phyloP scores from a whole-genome alignment of 2,113 vertebrate species.

The Capra hircus region DNA sequence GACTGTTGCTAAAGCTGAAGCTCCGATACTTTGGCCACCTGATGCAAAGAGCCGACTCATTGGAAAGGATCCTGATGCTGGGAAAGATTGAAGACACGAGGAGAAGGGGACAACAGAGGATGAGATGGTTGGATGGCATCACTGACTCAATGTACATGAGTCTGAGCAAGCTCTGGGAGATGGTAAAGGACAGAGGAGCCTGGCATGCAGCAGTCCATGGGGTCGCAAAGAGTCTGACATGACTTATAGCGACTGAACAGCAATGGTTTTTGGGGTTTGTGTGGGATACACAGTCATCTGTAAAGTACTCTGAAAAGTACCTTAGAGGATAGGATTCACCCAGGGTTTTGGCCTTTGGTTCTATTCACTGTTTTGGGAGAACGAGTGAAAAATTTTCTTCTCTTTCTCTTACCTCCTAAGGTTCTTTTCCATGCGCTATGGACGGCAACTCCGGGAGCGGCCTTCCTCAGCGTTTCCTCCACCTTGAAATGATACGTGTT shows the following conservation, averaged over 20 bases:
- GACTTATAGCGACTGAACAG: not conserved
- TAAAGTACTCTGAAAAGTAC: not conserved
- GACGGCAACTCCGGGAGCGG: not conserved
- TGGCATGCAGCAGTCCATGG: not conserved
- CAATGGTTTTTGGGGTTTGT: not conserved
- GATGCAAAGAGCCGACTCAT: not conserved
- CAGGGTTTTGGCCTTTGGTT: not conserved
- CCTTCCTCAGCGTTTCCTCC: not conserved
- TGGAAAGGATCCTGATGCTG: not conserved
- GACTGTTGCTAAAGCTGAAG: not conserved
- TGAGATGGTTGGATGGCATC: not conserved
- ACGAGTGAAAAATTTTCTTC: not conserved
- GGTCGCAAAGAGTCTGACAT: not conserved
- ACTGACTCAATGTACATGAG: not conserved
- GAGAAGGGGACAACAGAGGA: not conserved
- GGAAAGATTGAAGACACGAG: not conserved
- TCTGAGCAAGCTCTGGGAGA: not conserved
- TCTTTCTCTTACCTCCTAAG: not conserved
- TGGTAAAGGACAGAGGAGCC: not conserved
- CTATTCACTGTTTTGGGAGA: not conserved
- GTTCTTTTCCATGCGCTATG: not conserved
- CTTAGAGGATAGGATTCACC: not conserved
- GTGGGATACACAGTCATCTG: not conserved
- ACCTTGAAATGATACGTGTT: not conserved
- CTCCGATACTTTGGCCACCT: not conserved